Percentiles rank a stretch among this genome's conserved stretches.
Conservation (phyloP, 1,140 invertebrate species). For the Zophobas morio region DNA sequence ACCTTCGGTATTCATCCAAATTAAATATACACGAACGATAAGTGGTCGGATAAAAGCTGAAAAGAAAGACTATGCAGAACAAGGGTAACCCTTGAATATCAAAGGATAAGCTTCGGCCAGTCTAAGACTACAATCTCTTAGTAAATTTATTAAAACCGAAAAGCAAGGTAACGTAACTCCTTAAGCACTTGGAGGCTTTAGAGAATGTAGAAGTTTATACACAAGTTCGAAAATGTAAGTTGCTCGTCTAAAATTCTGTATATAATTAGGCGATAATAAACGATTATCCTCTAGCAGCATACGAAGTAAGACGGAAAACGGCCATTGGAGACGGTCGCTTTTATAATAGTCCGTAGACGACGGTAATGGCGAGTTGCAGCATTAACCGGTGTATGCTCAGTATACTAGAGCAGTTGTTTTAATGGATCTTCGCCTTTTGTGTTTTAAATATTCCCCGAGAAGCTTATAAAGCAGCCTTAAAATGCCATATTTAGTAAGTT, state of each 20-base stretch:
- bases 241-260: too few relatives aligned
- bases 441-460: constrained; percentile 11
- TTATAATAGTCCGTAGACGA: constrained; percentile 15
- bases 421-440: constrained; percentile 26
- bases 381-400: constrained; percentile 1
- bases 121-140: too few relatives aligned
- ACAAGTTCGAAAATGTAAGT: too few relatives aligned
- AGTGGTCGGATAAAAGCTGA: constrained; percentile 3
- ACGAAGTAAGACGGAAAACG: constrained; percentile 1
- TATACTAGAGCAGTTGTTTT: constrained; percentile 22
- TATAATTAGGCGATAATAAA: too few relatives aligned
- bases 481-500: constrained; percentile 31
- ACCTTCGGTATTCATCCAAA: not conserved
- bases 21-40: not conserved
- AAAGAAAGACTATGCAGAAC: not conserved
- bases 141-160: too few relatives aligned
- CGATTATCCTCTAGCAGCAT: too few relatives aligned
- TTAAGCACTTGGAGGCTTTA: too few relatives aligned
- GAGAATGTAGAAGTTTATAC: too few relatives aligned
- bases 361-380: constrained; percentile 25
- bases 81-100: too few relatives aligned
- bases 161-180: too few relatives aligned
- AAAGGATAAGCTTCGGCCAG: too few relatives aligned
- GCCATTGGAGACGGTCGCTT: not conserved
- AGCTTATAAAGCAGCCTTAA: not conserved